phyloP scores from a whole-genome alignment of 2,797 vertebrate genomes.

The Emydoidea blandingii region DNA sequence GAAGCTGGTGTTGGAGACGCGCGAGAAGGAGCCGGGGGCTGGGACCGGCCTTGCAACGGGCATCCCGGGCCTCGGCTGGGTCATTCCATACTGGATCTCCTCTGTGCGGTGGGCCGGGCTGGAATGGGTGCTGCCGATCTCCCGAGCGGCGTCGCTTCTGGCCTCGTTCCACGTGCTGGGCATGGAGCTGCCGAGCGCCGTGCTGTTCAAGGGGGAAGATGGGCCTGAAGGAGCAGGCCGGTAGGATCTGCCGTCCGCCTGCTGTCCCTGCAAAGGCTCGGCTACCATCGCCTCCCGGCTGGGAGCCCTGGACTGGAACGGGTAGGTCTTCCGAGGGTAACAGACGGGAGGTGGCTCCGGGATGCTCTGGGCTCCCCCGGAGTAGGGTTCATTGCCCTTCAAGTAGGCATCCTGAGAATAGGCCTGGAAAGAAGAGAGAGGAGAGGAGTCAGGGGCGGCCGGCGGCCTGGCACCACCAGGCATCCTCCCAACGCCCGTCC shows the following conservation, averaged over 20 bases:
- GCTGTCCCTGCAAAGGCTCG: conserved; percentile 67
- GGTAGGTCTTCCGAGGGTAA: conserved; percentile 89
- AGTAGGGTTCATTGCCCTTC: conserved; percentile 93
- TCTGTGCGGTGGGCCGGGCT: conserved; percentile 84
- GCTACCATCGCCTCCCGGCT: conserved; percentile 69
- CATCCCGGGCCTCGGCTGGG: not conserved
- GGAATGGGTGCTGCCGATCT: conserved; percentile 64
- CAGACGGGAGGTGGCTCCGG: conserved; percentile 93
- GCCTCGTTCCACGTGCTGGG: conserved; percentile 69
- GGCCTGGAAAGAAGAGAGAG: conserved; percentile 80
- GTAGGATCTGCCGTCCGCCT: conserved; percentile 87
- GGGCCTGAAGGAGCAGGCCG: conserved; percentile 81
- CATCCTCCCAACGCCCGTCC: not conserved
- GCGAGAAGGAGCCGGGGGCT: conserved; percentile 72
- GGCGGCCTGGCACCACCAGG: not conserved
- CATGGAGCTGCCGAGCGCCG: conserved; percentile 77
- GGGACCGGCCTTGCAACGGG: conserved; percentile 54
- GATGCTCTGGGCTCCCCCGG: conserved; percentile 92
- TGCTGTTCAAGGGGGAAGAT: conserved; percentile 84
- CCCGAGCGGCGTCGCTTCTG: not conserved
- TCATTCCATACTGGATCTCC: conserved; percentile 87
- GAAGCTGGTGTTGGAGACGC: not conserved
- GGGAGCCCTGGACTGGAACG: conserved; percentile 84
- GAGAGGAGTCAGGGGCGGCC: not conserved
- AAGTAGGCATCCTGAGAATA: conserved; percentile 98